Base-by-base conservation (phyloP, 2,113 vertebrate genomes). In the Muscicapa adusta region DNA sequence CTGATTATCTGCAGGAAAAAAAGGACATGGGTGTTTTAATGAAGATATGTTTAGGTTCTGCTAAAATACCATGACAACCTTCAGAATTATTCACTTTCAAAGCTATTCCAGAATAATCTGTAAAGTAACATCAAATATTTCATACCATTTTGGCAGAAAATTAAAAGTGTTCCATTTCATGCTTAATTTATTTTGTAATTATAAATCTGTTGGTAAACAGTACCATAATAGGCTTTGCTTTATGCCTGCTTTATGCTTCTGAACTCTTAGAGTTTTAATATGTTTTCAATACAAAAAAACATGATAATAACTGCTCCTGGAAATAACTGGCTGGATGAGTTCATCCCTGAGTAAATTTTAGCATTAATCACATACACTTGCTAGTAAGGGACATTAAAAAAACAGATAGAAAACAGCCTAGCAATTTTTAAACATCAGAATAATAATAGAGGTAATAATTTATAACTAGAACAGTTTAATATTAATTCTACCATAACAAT, bases 131-230 rank as follows among this genome's bases (percentile, higher is more conserved):
- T 91, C 93, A 96, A 94, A 95, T 97, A 96, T 96, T 95, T 97
- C 91, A 76, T 81, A 96, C 91, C 88, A 97, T 94, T 97, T 96
- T 93, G 84, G 97, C 93, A 96, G 93, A 97, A 97, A 96, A 97
- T 82, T 67, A 95, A 88, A 97, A 97, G 91, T 96, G 95, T 97
- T 98, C 97, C 94, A 98, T 98, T 98, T 98, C 98, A 98, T 88
- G 97, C 97, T 97, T 98, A 98, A 98, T 98, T 98, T 98, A 96
- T 95, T 98, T 98, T 97, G 96, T 97, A 98, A 98, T 98, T 98
- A 97, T 92, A 96, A 97, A 97, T 97, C 89, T 97, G 96, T 97
- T 98, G 96, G 97, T 98, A 98, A 98, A 98, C 97, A 97, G 95
- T 73, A 85, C 66, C 96, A 93, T 97, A 96, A 97, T 96, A 96